Percentiles rank a stretch among this genome's conserved stretches.
phyloP scores from a whole-genome alignment of 2,888 invertebrate species.

The Tetanocera ferruginea region DNA sequence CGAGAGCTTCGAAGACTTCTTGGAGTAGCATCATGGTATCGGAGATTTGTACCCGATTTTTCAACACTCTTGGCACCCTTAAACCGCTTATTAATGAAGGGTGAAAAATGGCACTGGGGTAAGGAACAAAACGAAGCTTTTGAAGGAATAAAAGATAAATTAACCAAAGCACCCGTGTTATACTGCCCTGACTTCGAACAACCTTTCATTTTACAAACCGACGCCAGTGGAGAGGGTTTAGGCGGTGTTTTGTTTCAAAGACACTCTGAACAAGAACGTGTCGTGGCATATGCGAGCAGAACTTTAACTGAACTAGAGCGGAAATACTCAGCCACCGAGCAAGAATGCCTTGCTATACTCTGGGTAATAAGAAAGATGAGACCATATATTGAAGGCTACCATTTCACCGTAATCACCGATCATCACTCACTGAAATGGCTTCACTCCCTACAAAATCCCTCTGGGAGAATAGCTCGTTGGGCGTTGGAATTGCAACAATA shows the following conservation, averaged over 20 bases:
- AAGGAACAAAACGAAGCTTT: background rate
- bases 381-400: background rate
- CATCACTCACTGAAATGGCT: slow-evolving; percentile 26
- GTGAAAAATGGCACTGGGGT: background rate
- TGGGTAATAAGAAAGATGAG: slow-evolving; percentile 10
- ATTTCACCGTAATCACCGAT: background rate
- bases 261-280: background rate
- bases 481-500: slow-evolving; percentile 16
- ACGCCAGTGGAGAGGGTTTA: background rate
- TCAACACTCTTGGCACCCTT: background rate
- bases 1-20: background rate
- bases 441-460: slow-evolving; percentile 28
- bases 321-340: too few species aligned
- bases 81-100: background rate
- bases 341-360: background rate
- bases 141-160: background rate
- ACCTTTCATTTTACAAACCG: slow-evolving; percentile 2
- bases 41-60: too few species aligned
- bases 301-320: too few species aligned
- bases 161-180: background rate
- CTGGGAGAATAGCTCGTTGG: slow-evolving; percentile 32
- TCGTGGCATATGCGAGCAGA: background rate
- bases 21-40: slow-evolving; percentile 2
- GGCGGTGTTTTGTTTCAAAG: background rate
- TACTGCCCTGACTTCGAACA: background rate